A percentile compares a stretch with the other conserved stretches of the same genome.
These are phyloP conservation scores for Troides oblongomaculatus DNA, from an alignment of 2,888 invertebrate genomes.

Conservation along the genomic window DNA sequence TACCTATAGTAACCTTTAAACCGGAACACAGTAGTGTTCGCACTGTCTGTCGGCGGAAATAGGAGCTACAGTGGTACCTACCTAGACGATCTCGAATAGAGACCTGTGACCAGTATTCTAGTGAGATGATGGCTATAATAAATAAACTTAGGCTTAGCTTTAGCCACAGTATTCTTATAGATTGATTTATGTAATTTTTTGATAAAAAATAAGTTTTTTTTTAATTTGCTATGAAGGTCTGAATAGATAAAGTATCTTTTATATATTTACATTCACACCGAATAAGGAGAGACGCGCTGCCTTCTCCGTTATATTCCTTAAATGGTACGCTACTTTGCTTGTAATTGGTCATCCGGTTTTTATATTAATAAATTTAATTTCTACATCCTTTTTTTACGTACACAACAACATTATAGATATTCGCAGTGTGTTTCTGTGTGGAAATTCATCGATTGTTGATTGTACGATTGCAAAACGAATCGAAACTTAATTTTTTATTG, in stretches of 20 bases:
- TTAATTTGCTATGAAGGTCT: neutral
- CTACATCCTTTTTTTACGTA: neutral
- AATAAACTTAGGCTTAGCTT: too few relatives aligned
- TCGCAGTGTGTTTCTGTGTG: neutral
- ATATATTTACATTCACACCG: neutral
- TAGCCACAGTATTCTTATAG: neutral
- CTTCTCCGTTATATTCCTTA: neutral
- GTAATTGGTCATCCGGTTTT: neutral
- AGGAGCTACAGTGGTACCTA: too few relatives aligned
- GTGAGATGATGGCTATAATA: too few relatives aligned
- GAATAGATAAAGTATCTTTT: neutral
- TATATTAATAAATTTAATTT: neutral
- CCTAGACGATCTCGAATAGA: too few relatives aligned
- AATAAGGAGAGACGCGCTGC: neutral
- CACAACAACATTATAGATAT: neutral
- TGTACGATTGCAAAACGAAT: too few relatives aligned
- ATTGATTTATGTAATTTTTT: neutral
- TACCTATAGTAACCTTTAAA: too few relatives aligned
- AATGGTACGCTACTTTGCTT: neutral
- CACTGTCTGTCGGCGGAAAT: too few relatives aligned
- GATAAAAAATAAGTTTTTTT: neutral
- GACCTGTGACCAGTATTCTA: too few relatives aligned
- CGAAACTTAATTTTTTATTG: slow-evolving; percentile 12
- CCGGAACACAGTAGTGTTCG: too few relatives aligned
- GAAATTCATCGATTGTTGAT: neutral